Evolutionary conservation across 2,113 vertebrate genomes (phyloP).

Genomic region (Dissostichus mawsoni): DNA sequence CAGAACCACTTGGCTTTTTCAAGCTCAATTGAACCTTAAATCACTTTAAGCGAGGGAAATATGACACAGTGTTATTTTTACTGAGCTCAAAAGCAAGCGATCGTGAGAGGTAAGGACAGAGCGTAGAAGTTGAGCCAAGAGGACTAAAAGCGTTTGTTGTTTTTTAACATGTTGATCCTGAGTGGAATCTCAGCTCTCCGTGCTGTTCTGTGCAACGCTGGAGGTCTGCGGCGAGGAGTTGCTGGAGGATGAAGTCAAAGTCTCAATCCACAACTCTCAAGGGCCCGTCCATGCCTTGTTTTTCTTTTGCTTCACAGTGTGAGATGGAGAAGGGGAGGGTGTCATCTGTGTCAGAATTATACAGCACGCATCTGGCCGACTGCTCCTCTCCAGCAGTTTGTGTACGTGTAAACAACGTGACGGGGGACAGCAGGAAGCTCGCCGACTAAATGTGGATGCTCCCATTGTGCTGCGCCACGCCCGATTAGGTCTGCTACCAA

Average conservation of each 20-base stretch:
- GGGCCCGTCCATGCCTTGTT: conserved; percentile 26
- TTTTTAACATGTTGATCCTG: conserved; percentile 56
- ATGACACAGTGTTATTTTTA: conserved; percentile 63
- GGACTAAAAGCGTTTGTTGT: conserved; percentile 63
- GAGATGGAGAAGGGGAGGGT: conserved; percentile 13
- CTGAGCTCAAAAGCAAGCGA: conserved; percentile 19
- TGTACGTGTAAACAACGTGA: conserved; percentile 45
- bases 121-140: conserved; percentile 46
- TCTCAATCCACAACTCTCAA: conserved; percentile 30
- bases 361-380: conserved; percentile 40
- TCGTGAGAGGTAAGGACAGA: conserved; percentile 41
- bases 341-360: conserved; percentile 56
- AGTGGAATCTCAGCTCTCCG: conserved; percentile 59
- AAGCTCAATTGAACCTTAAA: conserved; percentile 62
- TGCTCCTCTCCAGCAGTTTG: conserved; percentile 36
- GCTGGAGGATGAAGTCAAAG: conserved; percentile 55
- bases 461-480: conserved; percentile 24
- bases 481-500: conserved; percentile 38
- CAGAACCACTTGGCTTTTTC: conserved; percentile 45
- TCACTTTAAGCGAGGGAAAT: conserved; percentile 58
- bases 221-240: conserved; percentile 37
- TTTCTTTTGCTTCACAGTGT: conserved; percentile 5
- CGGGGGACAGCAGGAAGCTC: conserved; percentile 33
- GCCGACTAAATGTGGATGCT: conserved; percentile 40
- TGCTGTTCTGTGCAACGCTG: conserved; percentile 26